phyloP scores from a whole-genome alignment of 92 coral and sea anemone genomes.

The Umimayanthus kanabou region DNA sequence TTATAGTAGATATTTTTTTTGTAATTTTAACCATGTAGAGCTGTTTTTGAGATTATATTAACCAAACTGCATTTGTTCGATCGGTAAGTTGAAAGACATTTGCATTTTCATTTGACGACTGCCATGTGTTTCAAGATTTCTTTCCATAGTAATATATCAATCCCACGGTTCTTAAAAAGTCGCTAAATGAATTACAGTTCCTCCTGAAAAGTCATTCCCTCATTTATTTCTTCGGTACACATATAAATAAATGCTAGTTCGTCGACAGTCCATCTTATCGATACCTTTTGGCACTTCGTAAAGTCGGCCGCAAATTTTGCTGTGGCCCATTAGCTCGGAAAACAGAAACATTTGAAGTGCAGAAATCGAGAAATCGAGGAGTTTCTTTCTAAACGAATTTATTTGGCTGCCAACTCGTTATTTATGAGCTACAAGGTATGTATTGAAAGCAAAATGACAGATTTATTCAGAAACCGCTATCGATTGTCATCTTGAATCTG shows the following conservation, averaged over 20 bases:
- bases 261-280: background rate
- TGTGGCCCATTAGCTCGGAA: conserved; percentile 3
- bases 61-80: background rate
- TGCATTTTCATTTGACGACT: conserved; percentile 14
- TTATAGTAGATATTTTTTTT: background rate
- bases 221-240: background rate
- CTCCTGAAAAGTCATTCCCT: background rate
- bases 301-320: background rate
- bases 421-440: background rate
- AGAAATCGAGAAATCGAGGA: conserved; percentile 9
- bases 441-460: conserved; percentile 2
- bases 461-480: background rate
- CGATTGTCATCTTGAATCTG: conserved; percentile 29
- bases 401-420: conserved; percentile 8
- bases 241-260: background rate
- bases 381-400: background rate
- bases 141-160: background rate
- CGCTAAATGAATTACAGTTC: background rate
- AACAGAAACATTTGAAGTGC: conserved; percentile 4
- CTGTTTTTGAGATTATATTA: background rate
- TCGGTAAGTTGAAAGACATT: background rate
- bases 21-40: background rate
- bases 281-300: background rate
- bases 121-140: background rate
- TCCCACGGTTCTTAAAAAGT: background rate